These are phyloP conservation scores for Dreissena rostriformis DNA, from an alignment of 1,140 invertebrate genomes.

Conservation along the genomic window DNA sequence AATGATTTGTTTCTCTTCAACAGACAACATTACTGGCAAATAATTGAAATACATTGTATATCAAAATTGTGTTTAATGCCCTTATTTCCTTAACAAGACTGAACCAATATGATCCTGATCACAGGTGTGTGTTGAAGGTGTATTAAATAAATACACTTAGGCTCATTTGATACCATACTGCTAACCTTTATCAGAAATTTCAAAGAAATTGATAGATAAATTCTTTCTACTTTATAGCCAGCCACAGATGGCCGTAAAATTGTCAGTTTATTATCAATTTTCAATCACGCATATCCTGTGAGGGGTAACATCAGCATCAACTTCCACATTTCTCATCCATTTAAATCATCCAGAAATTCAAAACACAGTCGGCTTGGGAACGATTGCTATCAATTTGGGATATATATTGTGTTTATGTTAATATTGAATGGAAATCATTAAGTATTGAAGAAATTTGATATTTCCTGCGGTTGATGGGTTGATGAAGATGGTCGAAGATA, in stretches of 20 bases:
- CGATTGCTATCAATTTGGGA: conserved; percentile 47
- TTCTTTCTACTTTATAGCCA: conserved; percentile 48
- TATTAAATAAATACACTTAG: too few relatives aligned
- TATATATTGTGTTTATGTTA: conserved; percentile 57
- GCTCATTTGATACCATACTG: too few relatives aligned
- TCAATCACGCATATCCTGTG: conserved; percentile 31
- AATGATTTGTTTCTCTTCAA: too few relatives aligned
- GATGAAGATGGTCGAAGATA: conserved; percentile 33
- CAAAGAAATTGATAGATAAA: conserved; percentile 49
- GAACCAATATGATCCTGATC: too few relatives aligned
- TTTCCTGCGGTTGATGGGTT: conserved; percentile 39
- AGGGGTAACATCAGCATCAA: conserved; percentile 2
- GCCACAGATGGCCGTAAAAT: conserved; percentile 5
- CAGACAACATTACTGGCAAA: too few relatives aligned
- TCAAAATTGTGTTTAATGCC: too few relatives aligned
- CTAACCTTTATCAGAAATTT: conserved; percentile 46
- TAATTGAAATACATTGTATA: too few relatives aligned
- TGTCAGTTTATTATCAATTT: conserved; percentile 39
- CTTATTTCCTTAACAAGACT: too few relatives aligned
- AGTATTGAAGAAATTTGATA: conserved; percentile 53
- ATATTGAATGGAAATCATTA: conserved; percentile 43
- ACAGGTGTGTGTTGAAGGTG: too few relatives aligned
- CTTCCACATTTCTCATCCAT: neutral
- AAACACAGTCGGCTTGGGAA: neutral
- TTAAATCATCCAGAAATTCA: conserved; percentile 30